Base-by-base conservation (phyloP, 2,797 vertebrate genomes). In the Chromobotia macracanthus region DNA sequence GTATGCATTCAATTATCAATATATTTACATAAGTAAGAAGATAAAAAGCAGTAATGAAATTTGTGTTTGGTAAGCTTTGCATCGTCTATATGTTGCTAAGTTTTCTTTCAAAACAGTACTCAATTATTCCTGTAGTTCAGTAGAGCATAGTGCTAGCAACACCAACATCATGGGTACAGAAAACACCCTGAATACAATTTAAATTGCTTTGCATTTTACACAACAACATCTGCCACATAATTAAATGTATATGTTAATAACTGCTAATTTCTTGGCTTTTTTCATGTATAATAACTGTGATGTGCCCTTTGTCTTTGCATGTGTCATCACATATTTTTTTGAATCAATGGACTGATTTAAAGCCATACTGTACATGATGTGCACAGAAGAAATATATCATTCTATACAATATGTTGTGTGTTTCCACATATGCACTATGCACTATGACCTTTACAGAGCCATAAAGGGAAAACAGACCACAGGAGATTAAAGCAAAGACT, bases 341-440 rank as follows among this genome's bases (percentile, higher is more conserved):
- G 25, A 41, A 70, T 15, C 53, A 71, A 13, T 55, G 4, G 38
- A 10, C 38, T 11, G 21, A 15, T 28, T 1, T 61, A 63, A 7
- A 10, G 41, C 12, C 50, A 41, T 9, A 41, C 38, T 41, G 6
- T 60, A 23, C 3, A 50, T 48, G 41, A 21, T 31, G 10, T 12
- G 25, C 15, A 63, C 28, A 63, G 15, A 35, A 31, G 11, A 25
- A 41, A 41, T 11, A 41, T 9, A 58, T 3, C 15, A 11, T 28
- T 31, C 5, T 9, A 31, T 31, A 41, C 7, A 38, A 23, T 11
- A 58, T 58, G 35, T 10, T 23, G 35, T 60, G 53, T 55, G 35
- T 38, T 46, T 44, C 5, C 41, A 23, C 16, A 25, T 15, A 53
- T 77, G 73, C 64, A 82, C 83, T 82, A 58, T 80, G 80, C 38